A percentile compares a stretch with the other conserved stretches of the same genome.
phyloP scores from a whole-genome alignment of 1,140 invertebrate species.

The Pseudachorutes palmiensis region DNA sequence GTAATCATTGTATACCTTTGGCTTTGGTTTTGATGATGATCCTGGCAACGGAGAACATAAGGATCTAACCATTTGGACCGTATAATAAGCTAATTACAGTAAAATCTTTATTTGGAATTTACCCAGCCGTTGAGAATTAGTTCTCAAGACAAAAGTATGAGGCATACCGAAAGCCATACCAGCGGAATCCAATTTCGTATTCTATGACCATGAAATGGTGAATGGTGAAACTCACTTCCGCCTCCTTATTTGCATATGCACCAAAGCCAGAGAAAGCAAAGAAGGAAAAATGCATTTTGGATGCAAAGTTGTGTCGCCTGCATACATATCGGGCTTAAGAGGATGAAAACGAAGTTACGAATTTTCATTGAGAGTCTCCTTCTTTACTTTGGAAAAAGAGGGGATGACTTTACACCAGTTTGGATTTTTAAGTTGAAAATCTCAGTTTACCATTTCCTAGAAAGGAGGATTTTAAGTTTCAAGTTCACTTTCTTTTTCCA shows the following conservation, averaged over 20 bases:
- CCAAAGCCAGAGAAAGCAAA: background rate
- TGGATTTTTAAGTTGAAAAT: slow-evolving; percentile 7
- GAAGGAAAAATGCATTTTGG: slow-evolving; percentile 2
- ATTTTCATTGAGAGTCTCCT: background rate
- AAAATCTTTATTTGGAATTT: no score
- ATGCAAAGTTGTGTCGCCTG: slow-evolving; percentile 26
- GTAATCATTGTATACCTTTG: no score
- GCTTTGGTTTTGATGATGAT: no score
- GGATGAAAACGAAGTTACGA: background rate
- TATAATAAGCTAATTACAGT: slow-evolving; percentile 7
- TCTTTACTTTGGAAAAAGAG: background rate
- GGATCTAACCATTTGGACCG: no score
- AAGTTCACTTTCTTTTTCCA: background rate
- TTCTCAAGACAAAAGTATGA: background rate
- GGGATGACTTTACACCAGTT: background rate
- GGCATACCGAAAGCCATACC: background rate
- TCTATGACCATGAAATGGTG: slow-evolving; percentile 3
- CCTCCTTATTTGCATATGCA: slow-evolving; percentile 6
- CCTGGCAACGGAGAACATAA: no score
- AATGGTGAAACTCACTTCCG: background rate
- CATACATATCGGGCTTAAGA: slow-evolving; percentile 24
- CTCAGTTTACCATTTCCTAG: background rate
- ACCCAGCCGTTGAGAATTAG: background rate
- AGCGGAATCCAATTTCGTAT: background rate
- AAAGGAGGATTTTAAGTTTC: slow-evolving; percentile 1